Base-by-base conservation (phyloP, 1,140 invertebrate species). In the Hyles euphorbiae region DNA sequence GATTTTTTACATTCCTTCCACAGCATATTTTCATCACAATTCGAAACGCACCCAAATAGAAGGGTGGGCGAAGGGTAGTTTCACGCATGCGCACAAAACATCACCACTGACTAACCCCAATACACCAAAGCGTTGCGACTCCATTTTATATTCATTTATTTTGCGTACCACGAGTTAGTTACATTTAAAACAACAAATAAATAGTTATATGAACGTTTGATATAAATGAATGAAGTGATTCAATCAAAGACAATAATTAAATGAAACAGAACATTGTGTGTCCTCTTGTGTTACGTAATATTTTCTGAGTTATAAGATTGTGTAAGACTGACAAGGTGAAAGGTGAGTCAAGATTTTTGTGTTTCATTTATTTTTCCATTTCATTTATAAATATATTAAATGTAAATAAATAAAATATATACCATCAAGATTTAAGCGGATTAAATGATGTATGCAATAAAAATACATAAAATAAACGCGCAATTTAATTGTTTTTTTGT, bases 91-190 rank as follows among this genome's bases (percentile, higher is more conserved):
- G 81, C 68, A 22, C 1, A 49, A 6, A 11, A 36, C 34, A 10
- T 48, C 50, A 50, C 58, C 48, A 45, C 32, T 51, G 60, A 63
- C 60, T 75, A 70, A 83, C 76, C 76, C 70, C 74, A 74, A 76
- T 72, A 72, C 67, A 60, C 53, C 52, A 63, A 55, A 46, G 64
- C 68, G 52, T 65, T 67, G 48, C 62, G 71, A 64, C 76, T 63
- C 78, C 81, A 83, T 83, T 81, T 83, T 83, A 81, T 81, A 81
- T 81, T 65, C 72, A 72, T 77, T 78, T 79, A 75, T 78, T 76
- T 70, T 12, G 22, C 22, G 22, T 22, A 12, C 48, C 3, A 50
- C 48, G 32, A 50, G 6, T 9, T 33, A 40, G 36, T 40, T 40
- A 40, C 8, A 40, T 40, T 40, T 40, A 8, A 40, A 40, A 40